These are phyloP conservation scores for Lepus oiostolus DNA, from an alignment of 2,797 vertebrate species.

Conservation along the genomic window DNA sequence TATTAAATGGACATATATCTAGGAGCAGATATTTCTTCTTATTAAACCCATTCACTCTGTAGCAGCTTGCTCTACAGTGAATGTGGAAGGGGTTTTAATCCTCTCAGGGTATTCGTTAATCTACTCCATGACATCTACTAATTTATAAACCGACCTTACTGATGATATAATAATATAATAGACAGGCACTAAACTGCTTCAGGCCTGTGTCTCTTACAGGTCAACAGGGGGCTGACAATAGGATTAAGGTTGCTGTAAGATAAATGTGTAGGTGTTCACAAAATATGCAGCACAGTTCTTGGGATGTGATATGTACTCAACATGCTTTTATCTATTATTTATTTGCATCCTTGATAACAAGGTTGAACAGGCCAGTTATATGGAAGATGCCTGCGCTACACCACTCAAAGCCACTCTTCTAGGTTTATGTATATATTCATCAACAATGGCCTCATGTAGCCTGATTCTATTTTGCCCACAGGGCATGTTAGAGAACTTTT, in stretches of 20 bases:
- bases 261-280: background rate
- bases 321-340: background rate
- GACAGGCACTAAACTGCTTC: background rate
- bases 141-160: slow-evolving; percentile 42
- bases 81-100: background rate
- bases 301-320: background rate
- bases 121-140: background rate
- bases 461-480: background rate
- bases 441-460: background rate
- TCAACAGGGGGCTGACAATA: background rate
- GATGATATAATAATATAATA: background rate
- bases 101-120: background rate
- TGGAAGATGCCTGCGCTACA: background rate
- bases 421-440: background rate
- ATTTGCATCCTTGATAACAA: background rate
- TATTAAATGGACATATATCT: slow-evolving; percentile 7
- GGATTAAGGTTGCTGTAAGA: background rate
- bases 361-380: background rate
- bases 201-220: background rate
- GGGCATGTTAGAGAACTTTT: background rate
- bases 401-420: background rate
- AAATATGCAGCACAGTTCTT: background rate
- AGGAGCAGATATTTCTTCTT: background rate
- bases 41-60: background rate
- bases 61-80: background rate